Evolutionary conservation across 2,113 vertebrate genomes (phyloP).

Genomic region (Planiliza haematocheilus): DNA sequence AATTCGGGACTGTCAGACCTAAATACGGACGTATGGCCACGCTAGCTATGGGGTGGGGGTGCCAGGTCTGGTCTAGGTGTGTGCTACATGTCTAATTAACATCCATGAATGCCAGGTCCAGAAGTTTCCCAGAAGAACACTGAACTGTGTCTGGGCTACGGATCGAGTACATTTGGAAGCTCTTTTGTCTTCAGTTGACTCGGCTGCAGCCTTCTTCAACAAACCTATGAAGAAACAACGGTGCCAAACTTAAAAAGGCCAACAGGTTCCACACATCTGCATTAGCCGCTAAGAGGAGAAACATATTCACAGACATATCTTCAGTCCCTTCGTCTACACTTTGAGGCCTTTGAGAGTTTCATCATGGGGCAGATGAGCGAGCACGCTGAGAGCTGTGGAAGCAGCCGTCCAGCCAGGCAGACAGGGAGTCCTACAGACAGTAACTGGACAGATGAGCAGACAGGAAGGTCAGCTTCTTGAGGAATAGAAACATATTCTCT

Average conservation of each 20-base stretch:
- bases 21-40: too few relatives aligned
- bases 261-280: neutral
- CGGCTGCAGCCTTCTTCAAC: too few relatives aligned
- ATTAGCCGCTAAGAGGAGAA: neutral
- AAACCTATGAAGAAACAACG: neutral
- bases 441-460: conserved; percentile 49
- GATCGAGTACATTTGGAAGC: too few relatives aligned
- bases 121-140: too few relatives aligned
- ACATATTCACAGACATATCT: neutral
- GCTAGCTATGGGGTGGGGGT: too few relatives aligned
- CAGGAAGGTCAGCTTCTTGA: conserved; percentile 77
- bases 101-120: too few relatives aligned
- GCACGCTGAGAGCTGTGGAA: conserved; percentile 5
- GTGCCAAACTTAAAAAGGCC: neutral
- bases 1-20: too few relatives aligned
- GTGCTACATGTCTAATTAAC: too few relatives aligned
- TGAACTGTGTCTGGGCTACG: too few relatives aligned
- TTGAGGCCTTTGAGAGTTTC: neutral
- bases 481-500: conserved; percentile 81
- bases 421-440: conserved; percentile 40
- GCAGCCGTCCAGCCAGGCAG: conserved; percentile 21
- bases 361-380: neutral
- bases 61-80: too few relatives aligned
- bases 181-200: too few relatives aligned
- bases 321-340: neutral